Evolutionary conservation across 2,888 invertebrate genomes (phyloP).

Genomic region (Chorisops tibialis): DNA sequence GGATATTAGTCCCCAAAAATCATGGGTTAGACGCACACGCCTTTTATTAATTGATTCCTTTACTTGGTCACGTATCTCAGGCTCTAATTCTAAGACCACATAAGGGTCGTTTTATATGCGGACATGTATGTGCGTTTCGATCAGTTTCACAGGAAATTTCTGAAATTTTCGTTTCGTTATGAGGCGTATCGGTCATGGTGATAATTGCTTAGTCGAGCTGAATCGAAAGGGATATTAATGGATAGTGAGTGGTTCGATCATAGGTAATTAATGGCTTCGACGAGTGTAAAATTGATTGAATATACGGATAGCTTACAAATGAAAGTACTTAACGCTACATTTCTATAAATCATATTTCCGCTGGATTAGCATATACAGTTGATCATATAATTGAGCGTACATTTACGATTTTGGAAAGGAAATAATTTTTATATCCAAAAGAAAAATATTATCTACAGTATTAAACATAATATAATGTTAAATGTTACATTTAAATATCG

Average conservation of each 20-base stretch:
- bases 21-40: not conserved
- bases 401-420: too few relatives aligned
- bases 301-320: constrained; percentile 23
- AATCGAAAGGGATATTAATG: not conserved
- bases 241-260: not conserved
- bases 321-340: constrained; percentile 1
- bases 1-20: constrained; percentile 1
- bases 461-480: too few relatives aligned
- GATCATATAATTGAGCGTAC: too few relatives aligned
- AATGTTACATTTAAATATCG: too few relatives aligned
- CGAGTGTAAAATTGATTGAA: constrained; percentile 29
- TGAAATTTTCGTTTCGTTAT: not conserved
- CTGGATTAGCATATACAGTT: too few relatives aligned
- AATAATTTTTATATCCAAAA: too few relatives aligned
- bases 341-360: too few relatives aligned
- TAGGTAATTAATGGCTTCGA: constrained; percentile 24
- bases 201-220: constrained; percentile 10
- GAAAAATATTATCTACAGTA: too few relatives aligned
- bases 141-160: not conserved
- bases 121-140: not conserved
- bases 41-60: constrained; percentile 7
- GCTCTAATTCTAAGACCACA: not conserved
- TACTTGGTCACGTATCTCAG: constrained; percentile 1
- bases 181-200: not conserved
- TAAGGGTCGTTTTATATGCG: not conserved